Conservation (phyloP, 2,113 vertebrate genomes). For the Tricholaema leucomelas region DNA sequence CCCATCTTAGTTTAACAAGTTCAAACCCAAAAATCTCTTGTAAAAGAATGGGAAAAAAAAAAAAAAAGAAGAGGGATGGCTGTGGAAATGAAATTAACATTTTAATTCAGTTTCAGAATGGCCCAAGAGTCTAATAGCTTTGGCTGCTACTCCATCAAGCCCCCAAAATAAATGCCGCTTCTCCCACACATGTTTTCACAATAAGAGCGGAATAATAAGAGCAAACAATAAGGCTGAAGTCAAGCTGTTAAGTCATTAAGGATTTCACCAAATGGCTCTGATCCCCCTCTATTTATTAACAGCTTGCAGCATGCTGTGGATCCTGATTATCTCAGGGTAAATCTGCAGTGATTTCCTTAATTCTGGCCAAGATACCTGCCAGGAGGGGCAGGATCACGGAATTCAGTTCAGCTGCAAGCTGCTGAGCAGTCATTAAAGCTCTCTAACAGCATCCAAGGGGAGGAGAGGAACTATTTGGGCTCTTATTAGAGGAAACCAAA, state of each 20-base stretch:
- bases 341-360: constrained; percentile 50
- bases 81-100: constrained; percentile 46
- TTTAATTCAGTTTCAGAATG: constrained; percentile 42
- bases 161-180: constrained; percentile 14
- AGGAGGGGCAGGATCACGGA: background rate
- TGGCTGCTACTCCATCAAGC: constrained; percentile 25
- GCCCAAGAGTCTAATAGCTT: constrained; percentile 31
- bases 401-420: background rate
- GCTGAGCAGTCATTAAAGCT: background rate
- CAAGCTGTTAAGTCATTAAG: constrained; percentile 56
- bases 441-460: background rate
- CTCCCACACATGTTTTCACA: constrained; percentile 41
- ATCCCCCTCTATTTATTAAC: constrained; percentile 16
- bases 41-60: background rate
- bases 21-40: background rate
- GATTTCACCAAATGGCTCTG: constrained; percentile 51
- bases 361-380: constrained; percentile 19
- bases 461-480: constrained; percentile 11
- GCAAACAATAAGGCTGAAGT: constrained; percentile 51
- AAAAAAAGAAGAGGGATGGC: background rate
- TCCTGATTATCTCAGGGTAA: constrained; percentile 26
- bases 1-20: too few relatives aligned
- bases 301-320: background rate
- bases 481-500: constrained; percentile 30
- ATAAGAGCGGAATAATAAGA: constrained; percentile 42